Percentiles rank a stretch among this genome's conserved stretches.
Evolutionary conservation across 2,888 invertebrate genomes (phyloP).

Genomic region (Ichneumon xanthorius): DNA sequence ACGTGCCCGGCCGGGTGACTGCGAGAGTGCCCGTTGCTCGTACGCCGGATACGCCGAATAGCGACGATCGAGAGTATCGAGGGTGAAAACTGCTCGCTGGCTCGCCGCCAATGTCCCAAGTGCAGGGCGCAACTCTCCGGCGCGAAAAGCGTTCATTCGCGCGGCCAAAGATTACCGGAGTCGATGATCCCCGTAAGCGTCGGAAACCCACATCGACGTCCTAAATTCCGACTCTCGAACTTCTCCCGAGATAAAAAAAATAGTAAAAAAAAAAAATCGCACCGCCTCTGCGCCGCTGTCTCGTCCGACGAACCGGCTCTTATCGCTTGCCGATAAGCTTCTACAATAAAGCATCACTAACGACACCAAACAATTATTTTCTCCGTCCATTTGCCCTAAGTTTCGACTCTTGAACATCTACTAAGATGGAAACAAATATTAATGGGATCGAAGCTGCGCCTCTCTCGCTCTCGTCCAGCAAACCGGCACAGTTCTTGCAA

Average conservation of each 20-base stretch:
- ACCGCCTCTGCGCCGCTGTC: too few species aligned
- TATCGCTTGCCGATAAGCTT: neutral
- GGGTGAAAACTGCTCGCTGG: constrained; percentile 66
- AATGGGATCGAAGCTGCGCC: too few species aligned
- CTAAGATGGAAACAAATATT: too few species aligned
- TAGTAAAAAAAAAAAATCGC: neutral
- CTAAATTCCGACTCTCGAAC: neutral
- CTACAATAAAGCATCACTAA: too few species aligned
- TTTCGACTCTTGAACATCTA: too few species aligned
- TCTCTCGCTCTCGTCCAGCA: too few species aligned
- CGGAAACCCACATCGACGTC: neutral
- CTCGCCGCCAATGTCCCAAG: constrained; percentile 51
- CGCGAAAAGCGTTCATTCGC: constrained; percentile 67
- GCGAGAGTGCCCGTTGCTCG: neutral
- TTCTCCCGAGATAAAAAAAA: neutral
- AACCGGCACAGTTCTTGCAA: too few species aligned
- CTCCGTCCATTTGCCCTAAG: too few species aligned
- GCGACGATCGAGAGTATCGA: constrained; percentile 26
- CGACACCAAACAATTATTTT: too few species aligned
- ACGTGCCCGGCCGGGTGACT: constrained; percentile 13
- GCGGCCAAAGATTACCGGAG: constrained; percentile 62
- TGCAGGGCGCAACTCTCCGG: constrained; percentile 8
- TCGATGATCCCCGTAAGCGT: constrained; percentile 50
- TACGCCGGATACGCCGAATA: neutral
- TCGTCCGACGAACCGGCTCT: neutral